Evolutionary conservation across 1,140 invertebrate species (phyloP).

Genomic region (Grapholita molesta): DNA sequence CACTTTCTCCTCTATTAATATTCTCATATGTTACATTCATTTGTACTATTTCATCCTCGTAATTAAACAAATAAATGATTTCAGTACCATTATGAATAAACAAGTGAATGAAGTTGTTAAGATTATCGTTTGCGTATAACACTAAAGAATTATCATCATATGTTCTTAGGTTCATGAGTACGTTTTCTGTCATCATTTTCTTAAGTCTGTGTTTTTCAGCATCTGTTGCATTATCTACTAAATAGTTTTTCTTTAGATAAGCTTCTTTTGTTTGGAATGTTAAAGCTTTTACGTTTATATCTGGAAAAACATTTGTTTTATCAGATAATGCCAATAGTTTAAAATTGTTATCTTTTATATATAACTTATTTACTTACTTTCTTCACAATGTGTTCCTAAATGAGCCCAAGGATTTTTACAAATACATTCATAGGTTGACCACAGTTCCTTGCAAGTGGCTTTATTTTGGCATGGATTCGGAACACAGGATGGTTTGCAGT

Average conservation of each 20-base stretch:
- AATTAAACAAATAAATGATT: constrained; percentile 92
- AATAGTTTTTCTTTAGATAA: constrained; percentile 88
- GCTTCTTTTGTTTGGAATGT: constrained; percentile 91
- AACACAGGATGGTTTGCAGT: constrained; percentile 95
- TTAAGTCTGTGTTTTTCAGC: constrained; percentile 83
- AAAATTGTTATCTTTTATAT: not conserved
- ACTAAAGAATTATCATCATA: constrained; percentile 90
- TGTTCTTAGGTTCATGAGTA: constrained; percentile 92
- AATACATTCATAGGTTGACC: constrained; percentile 94
- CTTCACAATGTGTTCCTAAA: constrained; percentile 92
- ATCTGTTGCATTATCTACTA: constrained; percentile 80
- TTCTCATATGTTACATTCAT: constrained; percentile 86
- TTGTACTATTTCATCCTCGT: constrained; percentile 88
- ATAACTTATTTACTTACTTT: constrained; percentile 81
- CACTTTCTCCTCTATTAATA: constrained; percentile 88
- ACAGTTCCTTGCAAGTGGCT: constrained; percentile 93
- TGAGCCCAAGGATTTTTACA: constrained; percentile 95
- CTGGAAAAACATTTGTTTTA: no score
- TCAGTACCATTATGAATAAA: constrained; percentile 87
- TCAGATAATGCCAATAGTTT: no score
- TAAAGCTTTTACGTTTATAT: constrained; percentile 93
- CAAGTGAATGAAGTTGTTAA: constrained; percentile 96
- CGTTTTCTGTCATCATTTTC: constrained; percentile 86
- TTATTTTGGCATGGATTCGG: constrained; percentile 96
- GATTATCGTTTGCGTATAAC: constrained; percentile 94